These are phyloP conservation scores for Camponotus pennsylvanicus DNA, from an alignment of 1,140 invertebrate genomes.

Conservation along the genomic window DNA sequence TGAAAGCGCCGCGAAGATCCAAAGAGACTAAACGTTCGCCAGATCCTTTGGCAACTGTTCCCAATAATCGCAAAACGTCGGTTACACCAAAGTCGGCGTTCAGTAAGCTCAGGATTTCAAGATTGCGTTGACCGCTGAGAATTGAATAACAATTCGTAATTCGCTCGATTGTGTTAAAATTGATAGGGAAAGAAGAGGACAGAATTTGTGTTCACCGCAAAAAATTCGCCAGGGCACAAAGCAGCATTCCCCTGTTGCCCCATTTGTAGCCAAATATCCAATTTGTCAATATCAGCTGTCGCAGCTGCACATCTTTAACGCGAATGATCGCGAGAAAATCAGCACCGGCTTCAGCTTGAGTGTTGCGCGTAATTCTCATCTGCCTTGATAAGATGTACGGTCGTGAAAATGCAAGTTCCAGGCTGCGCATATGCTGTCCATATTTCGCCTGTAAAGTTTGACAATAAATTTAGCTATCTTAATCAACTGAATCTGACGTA, in stretches of 20 bases:
- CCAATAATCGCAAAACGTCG: conserved; percentile 81
- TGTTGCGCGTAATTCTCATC: conserved; percentile 71
- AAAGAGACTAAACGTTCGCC: conserved; percentile 76
- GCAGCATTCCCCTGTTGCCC: conserved; percentile 80
- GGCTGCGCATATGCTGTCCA: conserved; percentile 81
- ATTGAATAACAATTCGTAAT: neutral
- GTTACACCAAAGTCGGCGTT: conserved; percentile 83
- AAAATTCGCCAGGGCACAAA: conserved; percentile 81
- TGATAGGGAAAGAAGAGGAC: neutral
- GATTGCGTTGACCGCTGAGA: conserved; percentile 80
- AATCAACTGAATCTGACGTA: no score
- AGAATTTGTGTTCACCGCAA: conserved; percentile 73
- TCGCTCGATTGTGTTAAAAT: neutral
- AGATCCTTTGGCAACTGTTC: conserved; percentile 76
- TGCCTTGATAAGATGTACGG: conserved; percentile 78
- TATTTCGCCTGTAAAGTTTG: conserved; percentile 77
- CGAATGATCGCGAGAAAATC: conserved; percentile 78
- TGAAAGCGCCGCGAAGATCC: conserved; percentile 83
- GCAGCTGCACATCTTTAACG: conserved; percentile 79
- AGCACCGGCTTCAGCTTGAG: conserved; percentile 78
- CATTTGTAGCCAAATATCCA: conserved; percentile 83
- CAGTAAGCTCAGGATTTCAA: conserved; percentile 80
- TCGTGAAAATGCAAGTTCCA: conserved; percentile 83
- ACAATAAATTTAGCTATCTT: neutral
- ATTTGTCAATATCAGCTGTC: conserved; percentile 80